Base-by-base conservation (phyloP, 2,797 vertebrate species). In the Pitangus sulphuratus region DNA sequence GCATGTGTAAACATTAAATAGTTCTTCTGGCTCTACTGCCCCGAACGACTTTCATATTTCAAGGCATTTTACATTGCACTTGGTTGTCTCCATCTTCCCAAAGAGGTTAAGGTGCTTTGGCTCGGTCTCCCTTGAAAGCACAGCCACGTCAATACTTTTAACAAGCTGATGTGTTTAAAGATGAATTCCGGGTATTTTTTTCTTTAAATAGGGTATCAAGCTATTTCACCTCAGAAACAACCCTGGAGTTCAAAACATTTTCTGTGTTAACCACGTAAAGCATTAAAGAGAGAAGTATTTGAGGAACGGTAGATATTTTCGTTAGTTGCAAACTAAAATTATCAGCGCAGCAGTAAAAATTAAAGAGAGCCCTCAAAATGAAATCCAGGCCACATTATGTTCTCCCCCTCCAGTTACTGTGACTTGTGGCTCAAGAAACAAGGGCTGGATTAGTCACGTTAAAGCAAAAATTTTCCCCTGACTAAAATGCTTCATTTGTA, bases 1-100 rank as follows among this genome's bases (percentile, higher is more conserved):
- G 89, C 78, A 95, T 83, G 93, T 37, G 71, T 91, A 95, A 93
- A 95, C 84, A 89, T 87, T 56, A 71, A 84, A 92, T 79, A 89
- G 68, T 94, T 95, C 70, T 75, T 54, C 64, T 71, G 58, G 56
- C 53, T 84, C 78, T 76, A 82, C 45, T 85, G 81, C 95, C 26
- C 58, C 66, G 40, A 2, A 19, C 28, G 53, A 30, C 75, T 84
- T 80, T 76, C 64, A 21, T 77, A 57, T 72, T 48, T n/a, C n/a
- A 85, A 80, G 7, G 9, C 48, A 39, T 91, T 71, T 92, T 74
- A 74, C 1, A 2, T 40, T 33, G 19, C 60, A 24, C 56, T 91
- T 74, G 28, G 40, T 45, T 62, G 68, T 77, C 84, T 77, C 74
- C 64, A 21, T 89, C 56, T 64, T 82, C 68, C 64, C 4, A 0